Evolutionary conservation across 2,888 invertebrate species (phyloP), one percentile per base, ranked within the genome.

Genomic region (Andrena flavipes): DNA sequence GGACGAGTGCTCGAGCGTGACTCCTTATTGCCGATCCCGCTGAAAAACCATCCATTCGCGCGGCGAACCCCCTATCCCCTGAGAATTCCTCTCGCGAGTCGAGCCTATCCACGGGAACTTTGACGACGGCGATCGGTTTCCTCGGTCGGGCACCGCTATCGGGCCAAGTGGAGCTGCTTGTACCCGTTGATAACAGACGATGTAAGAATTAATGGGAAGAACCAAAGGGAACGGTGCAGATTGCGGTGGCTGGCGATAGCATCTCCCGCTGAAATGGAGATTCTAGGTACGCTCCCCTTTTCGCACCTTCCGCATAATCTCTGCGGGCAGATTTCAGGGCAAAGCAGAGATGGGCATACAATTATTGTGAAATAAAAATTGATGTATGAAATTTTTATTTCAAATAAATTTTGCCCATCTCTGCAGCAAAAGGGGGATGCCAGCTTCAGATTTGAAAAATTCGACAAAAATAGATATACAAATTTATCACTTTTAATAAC

Each of bases 1-100:
- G 74, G 79, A 82, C 72, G 74, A 54, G 75, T 78, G 69, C 75
- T 76, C 77, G 82, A 82, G 67, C 83, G 82, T 84, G 72, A 82
- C 82, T 84, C 51, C 77, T 73, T 73, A 72, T 77, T 76, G 80
- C 80, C 26, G 71, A 33, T 74, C 62, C 76, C 63, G 63, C 65
- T 16, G 65, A 79, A 71, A 75, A 82, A 79, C 67, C 70, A 67
- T 79, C 70, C 70, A 49, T 79, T 74, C 59, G 26, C 72, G 59
- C 64, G 54, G 13, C 33, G 33, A 2, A 20, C 16, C n/a, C 26
- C 23, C 23, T 30, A 26, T 35, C 33, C 49, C 26, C 13, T n/a
- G 3, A 23, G 0, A 5, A 63, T 60, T 70, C 56, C 62, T 60
- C 67, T 13, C 10, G 30, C 65, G 10, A 2, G n/a, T 20, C 60